Percentiles rank a stretch among this genome's conserved stretches.
Conservation (phyloP, 2,888 invertebrate genomes). For the Belgica antarctica region DNA sequence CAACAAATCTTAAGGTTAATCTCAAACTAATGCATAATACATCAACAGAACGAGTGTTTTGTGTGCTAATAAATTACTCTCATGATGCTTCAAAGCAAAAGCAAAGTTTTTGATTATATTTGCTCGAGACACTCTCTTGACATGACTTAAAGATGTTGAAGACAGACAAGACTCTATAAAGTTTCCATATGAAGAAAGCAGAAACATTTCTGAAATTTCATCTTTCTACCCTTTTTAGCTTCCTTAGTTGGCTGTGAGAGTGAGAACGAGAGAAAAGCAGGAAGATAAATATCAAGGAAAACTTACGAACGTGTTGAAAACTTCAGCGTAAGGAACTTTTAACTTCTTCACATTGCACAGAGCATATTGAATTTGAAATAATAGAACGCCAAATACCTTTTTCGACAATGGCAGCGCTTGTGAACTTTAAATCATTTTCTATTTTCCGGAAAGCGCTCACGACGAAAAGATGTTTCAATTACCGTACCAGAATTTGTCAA, state of each 20-base stretch:
- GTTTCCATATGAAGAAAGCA: slow-evolving; percentile 9
- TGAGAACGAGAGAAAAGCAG: not conserved
- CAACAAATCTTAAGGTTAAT: slow-evolving; percentile 16
- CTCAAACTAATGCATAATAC: slow-evolving; percentile 28
- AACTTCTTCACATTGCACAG: slow-evolving; percentile 17
- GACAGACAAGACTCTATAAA: not conserved
- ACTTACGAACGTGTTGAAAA: slow-evolving; percentile 37
- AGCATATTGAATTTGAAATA: slow-evolving; percentile 26
- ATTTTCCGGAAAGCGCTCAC: not conserved
- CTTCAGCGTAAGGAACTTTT: slow-evolving; percentile 12
- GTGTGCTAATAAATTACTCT: slow-evolving; percentile 42
- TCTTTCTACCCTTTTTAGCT: not conserved
- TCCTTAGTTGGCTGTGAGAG: not conserved
- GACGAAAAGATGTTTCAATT: slow-evolving; percentile 14
- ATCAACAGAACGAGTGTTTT: not conserved
- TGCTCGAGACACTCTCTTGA: slow-evolving; percentile 26
- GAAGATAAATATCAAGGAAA: slow-evolving; percentile 22
- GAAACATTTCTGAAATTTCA: slow-evolving; percentile 10
- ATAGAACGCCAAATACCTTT: slow-evolving; percentile 21
- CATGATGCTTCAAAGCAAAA: not conserved
- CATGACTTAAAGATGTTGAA: not conserved
- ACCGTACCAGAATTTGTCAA: slow-evolving; percentile 4
- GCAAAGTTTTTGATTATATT: slow-evolving; percentile 33
- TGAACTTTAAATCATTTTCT: slow-evolving; percentile 29
- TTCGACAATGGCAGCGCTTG: not conserved